Evolutionary conservation across 2,113 vertebrate genomes (phyloP).

Genomic region (Piprites chloris): DNA sequence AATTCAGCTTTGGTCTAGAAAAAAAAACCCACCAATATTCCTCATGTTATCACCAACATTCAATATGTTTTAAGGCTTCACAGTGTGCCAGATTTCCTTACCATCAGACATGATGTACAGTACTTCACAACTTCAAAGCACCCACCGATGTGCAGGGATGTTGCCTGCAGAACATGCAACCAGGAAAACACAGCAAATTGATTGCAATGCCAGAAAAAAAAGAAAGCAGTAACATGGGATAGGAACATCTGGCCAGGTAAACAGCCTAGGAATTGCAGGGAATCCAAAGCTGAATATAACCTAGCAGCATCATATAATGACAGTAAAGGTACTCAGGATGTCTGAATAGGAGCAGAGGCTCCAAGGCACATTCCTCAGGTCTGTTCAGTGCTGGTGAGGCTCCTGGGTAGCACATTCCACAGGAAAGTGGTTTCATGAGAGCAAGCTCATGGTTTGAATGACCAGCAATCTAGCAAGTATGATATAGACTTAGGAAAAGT

Average conservation of each 20-base stretch:
- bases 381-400: background rate
- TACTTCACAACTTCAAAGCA: background rate
- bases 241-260: background rate
- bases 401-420: accelerated
- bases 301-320: background rate
- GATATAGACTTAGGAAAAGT: background rate
- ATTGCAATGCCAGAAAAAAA: background rate
- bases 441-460: background rate
- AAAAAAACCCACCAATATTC: background rate
- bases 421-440: background rate
- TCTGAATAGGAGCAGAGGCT: background rate
- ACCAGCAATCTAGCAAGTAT: background rate
- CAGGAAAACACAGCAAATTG: background rate
- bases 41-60: background rate
- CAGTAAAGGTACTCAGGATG: background rate
- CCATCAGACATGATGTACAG: accelerated
- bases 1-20: background rate
- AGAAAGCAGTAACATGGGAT: background rate
- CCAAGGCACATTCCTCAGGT: background rate
- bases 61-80: background rate
- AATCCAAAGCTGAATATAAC: background rate
- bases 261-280: background rate
- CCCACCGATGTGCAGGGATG: accelerated
- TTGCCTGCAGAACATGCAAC: background rate
- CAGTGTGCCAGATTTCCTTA: background rate